Evolutionary conservation across 1,140 invertebrate genomes (phyloP).

Genomic region (Aplysia californica): DNA sequence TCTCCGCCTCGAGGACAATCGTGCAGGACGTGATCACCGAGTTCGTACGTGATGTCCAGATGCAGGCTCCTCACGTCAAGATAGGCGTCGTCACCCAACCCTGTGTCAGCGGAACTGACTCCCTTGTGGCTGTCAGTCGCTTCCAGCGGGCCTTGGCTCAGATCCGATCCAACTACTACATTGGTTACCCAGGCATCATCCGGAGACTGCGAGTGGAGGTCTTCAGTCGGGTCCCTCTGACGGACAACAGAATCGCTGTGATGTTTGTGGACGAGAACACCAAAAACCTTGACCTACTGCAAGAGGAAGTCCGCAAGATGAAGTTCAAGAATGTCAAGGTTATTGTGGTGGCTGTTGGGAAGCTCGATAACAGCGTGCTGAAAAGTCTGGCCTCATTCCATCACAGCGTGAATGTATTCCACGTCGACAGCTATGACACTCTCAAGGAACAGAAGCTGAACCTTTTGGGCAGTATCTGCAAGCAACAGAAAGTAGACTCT

Average conservation of each 20-base stretch:
- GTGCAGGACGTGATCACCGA: not conserved
- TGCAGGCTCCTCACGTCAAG: not conserved
- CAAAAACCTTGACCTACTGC: not conserved
- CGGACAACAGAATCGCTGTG: not conserved
- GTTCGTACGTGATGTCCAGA: not conserved
- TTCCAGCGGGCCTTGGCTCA: not conserved
- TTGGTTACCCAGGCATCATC: not conserved
- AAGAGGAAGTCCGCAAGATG: not conserved
- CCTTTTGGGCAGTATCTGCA: not conserved
- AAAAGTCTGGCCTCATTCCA: slow-evolving; percentile 1
- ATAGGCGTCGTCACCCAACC: slow-evolving; percentile 18
- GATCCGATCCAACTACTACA: not conserved
- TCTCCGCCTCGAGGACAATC: not conserved
- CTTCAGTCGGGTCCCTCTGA: not conserved
- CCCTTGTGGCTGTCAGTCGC: not conserved
- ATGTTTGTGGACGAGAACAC: slow-evolving; percentile 1
- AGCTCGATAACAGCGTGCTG: not conserved
- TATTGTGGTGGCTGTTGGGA: slow-evolving; percentile 18
- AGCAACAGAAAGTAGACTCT: no score
- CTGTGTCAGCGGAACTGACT: not conserved
- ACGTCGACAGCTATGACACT: slow-evolving; percentile 7
- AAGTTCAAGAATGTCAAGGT: slow-evolving; percentile 4
- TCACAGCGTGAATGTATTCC: no score
- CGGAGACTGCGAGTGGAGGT: not conserved
- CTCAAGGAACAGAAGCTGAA: not conserved